Evolutionary conservation across 2,113 vertebrate species (phyloP), one percentile per base, ranked within the genome.

Genomic region (Barbus barbus): DNA sequence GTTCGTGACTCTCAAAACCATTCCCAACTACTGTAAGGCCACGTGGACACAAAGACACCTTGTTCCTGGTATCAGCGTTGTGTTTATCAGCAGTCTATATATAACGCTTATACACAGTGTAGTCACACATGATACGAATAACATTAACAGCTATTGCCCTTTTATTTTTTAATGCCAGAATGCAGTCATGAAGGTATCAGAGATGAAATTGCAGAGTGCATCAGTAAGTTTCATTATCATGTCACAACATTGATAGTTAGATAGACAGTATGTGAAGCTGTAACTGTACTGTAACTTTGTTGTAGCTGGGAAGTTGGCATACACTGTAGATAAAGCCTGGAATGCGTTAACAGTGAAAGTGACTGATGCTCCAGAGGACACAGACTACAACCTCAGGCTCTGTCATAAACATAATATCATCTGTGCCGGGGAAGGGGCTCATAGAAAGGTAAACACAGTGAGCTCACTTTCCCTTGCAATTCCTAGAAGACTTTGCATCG

Each of bases 11-110:
- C 88, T 98, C 88, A 94, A 90, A 89, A 96, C 96, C 2, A 31
- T 94, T 16, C 96, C 96, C 33, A 88, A 91, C 88, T 97, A 95
- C 93, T 97, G 97, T 48, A 93, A 90, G 11, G 77, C 93, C 51
- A 87, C 90, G 31, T 91, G 94, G 93, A 90, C 86, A 7, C 90
- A 92, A 71, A 89, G 90, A 8, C 94, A 96, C 88, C 80, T 86
- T 0, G 94, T 95, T 77, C 95, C 95, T 93, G 95, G 96, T 96
- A 90, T 87, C 89, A n/a, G n/a, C 24, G 36, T 48, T 65, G 58
- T 79, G n/a, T 63, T 74, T 38, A 5, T 28, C 11, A 41, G 36
- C 22, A 73, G 31, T 56, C 20, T 16, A n/a, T 36, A 75, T 16
- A 31, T 9, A 41, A 31, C 38, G 18, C 4, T 38, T 22, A n/a